Percentiles rank a stretch among this genome's conserved stretches.
phyloP scores from a whole-genome alignment of 2,888 invertebrate species.

The Erpobdella octoculata region DNA sequence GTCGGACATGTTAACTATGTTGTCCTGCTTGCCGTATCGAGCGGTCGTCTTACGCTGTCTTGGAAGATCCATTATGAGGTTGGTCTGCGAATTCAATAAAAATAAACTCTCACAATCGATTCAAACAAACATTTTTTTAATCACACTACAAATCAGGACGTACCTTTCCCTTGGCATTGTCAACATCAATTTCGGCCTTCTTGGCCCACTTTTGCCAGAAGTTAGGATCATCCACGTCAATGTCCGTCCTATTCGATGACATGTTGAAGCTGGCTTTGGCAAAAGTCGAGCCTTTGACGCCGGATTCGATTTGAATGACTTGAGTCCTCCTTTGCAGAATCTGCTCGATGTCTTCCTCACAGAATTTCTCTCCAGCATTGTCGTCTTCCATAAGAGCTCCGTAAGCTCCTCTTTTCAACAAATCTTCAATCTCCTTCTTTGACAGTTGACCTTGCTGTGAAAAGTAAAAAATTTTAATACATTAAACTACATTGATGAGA shows the following conservation, averaged over 20 bases:
- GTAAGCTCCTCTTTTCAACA: constrained; percentile 79
- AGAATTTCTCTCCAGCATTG: constrained; percentile 95
- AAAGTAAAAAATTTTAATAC: not conserved
- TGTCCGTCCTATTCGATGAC: constrained; percentile 86
- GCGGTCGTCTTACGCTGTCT: constrained; percentile 88
- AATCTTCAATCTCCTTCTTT: constrained; percentile 94
- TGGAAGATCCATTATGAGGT: constrained; percentile 89
- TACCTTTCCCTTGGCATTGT: constrained; percentile 58
- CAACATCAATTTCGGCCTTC: constrained; percentile 91
- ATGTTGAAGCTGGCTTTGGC: constrained; percentile 81
- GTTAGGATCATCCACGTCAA: constrained; percentile 96
- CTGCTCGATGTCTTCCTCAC: constrained; percentile 99
- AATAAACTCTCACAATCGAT: not conserved
- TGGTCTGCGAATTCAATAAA: constrained; percentile 56
- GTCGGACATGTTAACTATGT: constrained; percentile 76
- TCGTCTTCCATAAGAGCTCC: constrained; percentile 99
- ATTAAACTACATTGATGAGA: too few species aligned
- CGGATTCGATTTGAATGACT: constrained; percentile 84
- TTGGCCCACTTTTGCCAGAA: constrained; percentile 99
- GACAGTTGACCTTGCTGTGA: constrained; percentile 57
- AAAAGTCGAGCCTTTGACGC: constrained; percentile 57
- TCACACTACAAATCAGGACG: not conserved
- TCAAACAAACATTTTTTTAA: not conserved
- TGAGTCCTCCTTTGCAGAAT: constrained; percentile 90
- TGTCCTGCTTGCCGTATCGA: constrained; percentile 69